Percentiles rank a stretch among this genome's conserved stretches.
phyloP scores from a whole-genome alignment of 2,888 invertebrate genomes.

The Suillia variegata region DNA sequence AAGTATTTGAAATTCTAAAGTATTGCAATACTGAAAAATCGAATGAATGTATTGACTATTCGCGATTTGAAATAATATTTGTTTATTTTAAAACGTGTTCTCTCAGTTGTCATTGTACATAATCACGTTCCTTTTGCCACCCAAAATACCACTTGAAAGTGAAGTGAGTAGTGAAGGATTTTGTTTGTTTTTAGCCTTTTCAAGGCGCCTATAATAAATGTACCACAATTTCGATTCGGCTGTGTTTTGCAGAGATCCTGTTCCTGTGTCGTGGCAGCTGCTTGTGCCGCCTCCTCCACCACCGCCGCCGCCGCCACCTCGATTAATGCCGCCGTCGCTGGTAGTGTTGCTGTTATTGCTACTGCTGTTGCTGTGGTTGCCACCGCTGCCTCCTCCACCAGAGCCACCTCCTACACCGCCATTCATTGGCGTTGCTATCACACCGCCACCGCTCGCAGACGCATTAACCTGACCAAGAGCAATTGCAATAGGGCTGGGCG shows the following conservation, averaged over 20 bases:
- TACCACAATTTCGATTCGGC: conserved; percentile 62
- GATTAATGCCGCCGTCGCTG: conserved; percentile 50
- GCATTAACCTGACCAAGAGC: conserved; percentile 68
- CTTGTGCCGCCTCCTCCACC: conserved; percentile 59
- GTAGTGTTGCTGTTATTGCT: conserved; percentile 45
- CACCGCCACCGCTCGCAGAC: conserved; percentile 58
- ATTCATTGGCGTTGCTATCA: conserved; percentile 59
- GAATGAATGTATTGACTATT: no score
- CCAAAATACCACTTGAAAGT: conserved; percentile 54
- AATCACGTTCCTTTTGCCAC: conserved; percentile 67
- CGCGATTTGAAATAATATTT: no score
- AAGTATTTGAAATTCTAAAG: no score
- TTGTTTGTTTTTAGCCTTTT: conserved; percentile 20
- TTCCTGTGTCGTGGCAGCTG: conserved; percentile 54
- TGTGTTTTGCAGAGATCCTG: conserved; percentile 59
- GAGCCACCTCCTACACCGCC: conserved; percentile 50
- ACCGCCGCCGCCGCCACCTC: conserved; percentile 59
- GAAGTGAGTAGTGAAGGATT: no score
- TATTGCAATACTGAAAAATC: no score
- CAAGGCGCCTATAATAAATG: conserved; percentile 17
- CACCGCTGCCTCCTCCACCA: conserved; percentile 30
- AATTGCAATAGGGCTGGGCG: conserved; percentile 83
- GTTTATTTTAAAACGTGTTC: no score
- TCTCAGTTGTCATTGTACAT: no score
- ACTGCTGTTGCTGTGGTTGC: conserved; percentile 60